Base-by-base conservation (phyloP, 2,888 invertebrate species). In the Drosophila meridionalis region DNA sequence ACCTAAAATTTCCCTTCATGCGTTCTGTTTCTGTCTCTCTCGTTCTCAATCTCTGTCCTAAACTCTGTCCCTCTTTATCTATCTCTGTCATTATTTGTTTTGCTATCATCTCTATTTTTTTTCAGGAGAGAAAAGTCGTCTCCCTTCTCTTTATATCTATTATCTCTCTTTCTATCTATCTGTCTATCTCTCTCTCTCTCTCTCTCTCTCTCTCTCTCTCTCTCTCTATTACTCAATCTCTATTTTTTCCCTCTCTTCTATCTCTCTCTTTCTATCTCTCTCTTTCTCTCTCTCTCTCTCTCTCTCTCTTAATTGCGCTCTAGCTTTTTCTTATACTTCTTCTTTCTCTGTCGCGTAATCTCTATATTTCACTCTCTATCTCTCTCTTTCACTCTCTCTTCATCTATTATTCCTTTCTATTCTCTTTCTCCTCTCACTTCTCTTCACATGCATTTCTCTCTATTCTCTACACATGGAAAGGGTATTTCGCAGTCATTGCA, bases 401-500 rank as follows among this genome's bases (percentile, higher is more conserved):
- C 14, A 12, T 14, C 50, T 1, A 36, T 20, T 1, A 20, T 20
- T 1, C 20, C 20, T 20, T 20, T 20, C 20, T 20, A 0, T 20
- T 20, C 20, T 20, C 20, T 20, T 20, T 20, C 20, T 20, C 0
- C 20, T 20, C 20, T 20, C 20, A 1, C 20, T 20, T 20, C 20
- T 20, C 20, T 20, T 20, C 20, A 20, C 20, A 1, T 20, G 20
- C 20, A 20, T 20, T 20, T 20, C 20, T 20, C 20, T 20, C 20
- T 20, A 20, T 20, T 20, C 20, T 20, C 20, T 20, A 20, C 20
- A 20, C 20, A 20, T 20, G 12, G n/a, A 3, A 7, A 77, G 77
- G 5, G 77, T 55, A 67, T 75, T 28, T 5, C 8, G 1, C 8
- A 11, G 48, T 57, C 56, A 32, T 0, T 20, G 32, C 36, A 58